Evolutionary conservation across 2,797 vertebrate species (phyloP).

Genomic region (Parauchenoglanis ngamensis): DNA sequence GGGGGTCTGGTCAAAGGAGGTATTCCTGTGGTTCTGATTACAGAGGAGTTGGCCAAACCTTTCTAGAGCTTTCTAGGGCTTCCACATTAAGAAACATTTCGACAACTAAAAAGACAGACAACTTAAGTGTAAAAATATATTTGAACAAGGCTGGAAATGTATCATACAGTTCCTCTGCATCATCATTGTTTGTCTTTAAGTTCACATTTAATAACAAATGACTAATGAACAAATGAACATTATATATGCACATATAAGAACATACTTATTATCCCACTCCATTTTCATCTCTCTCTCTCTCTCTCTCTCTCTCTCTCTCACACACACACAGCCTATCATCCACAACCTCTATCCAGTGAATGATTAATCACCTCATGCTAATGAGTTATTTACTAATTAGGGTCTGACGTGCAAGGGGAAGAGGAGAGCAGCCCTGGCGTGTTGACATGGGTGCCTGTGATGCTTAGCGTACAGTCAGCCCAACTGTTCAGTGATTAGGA

Average conservation of each 20-base stretch:
- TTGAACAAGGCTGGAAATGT: background rate
- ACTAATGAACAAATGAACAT: conserved; percentile 32
- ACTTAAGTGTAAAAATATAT: background rate
- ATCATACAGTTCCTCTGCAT: background rate
- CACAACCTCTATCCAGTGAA: conserved; percentile 83
- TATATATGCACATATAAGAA: conserved; percentile 29
- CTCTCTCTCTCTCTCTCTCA: conserved; percentile 3
- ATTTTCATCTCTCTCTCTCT: conserved; percentile 4
- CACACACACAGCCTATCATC: conserved; percentile 65
- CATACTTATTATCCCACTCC: conserved; percentile 22
- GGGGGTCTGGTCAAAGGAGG: conserved; percentile 26
- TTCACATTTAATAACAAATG: conserved; percentile 32
- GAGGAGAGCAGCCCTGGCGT: conserved; percentile 66
- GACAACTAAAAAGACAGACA: background rate
- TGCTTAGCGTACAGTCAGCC: conserved; percentile 78
- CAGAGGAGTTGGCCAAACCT: background rate
- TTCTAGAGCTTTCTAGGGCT: no score
- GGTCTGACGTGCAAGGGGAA: conserved; percentile 84
- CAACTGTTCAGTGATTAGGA: conserved; percentile 60
- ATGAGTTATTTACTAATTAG: conserved; percentile 95
- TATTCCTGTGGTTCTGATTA: conserved; percentile 37
- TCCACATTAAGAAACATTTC: background rate
- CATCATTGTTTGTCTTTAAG: background rate
- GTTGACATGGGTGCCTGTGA: conserved; percentile 82
- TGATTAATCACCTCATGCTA: conserved; percentile 91